Percentiles rank a stretch among this genome's conserved stretches.
Evolutionary conservation across 2,113 vertebrate genomes (phyloP).

Genomic region (Otocyon megalotis): DNA sequence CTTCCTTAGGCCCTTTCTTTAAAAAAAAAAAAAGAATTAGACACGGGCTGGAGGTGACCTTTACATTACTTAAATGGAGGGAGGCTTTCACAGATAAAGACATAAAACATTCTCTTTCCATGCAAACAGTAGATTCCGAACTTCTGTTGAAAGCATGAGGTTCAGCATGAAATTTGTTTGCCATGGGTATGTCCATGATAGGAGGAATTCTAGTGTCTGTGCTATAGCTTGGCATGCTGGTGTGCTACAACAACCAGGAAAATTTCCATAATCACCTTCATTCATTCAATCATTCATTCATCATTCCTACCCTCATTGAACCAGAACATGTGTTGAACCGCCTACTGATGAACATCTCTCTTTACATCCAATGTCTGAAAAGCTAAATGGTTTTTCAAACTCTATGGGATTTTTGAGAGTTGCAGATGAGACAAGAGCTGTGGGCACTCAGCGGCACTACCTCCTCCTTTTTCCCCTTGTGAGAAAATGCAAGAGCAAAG

Average conservation of each 20-base stretch:
- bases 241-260: constrained; percentile 56
- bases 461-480: neutral
- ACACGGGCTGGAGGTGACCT: constrained; percentile 13
- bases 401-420: constrained; percentile 65
- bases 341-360: constrained; percentile 83
- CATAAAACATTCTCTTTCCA: neutral
- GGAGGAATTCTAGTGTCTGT: constrained; percentile 54
- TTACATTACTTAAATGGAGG: neutral
- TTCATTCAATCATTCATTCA: constrained; percentile 74
- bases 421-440: constrained; percentile 58
- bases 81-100: neutral
- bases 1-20: constrained; percentile 17
- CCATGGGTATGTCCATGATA: constrained; percentile 1
- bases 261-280: constrained; percentile 69
- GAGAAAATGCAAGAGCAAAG: constrained; percentile 57
- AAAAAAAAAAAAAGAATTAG: neutral
- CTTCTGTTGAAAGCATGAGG: constrained; percentile 5
- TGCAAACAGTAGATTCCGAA: constrained; percentile 22
- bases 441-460: constrained; percentile 17
- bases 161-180: constrained; percentile 52
- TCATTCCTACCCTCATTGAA: constrained; percentile 52
- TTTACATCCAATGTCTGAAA: constrained; percentile 75
- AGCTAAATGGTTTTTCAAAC: constrained; percentile 67
- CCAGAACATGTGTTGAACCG: constrained; percentile 68
- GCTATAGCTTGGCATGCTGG: constrained; percentile 71